These are phyloP conservation scores for Potorous gilbertii DNA, from an alignment of 2,797 vertebrate species.

Conservation along the genomic window DNA sequence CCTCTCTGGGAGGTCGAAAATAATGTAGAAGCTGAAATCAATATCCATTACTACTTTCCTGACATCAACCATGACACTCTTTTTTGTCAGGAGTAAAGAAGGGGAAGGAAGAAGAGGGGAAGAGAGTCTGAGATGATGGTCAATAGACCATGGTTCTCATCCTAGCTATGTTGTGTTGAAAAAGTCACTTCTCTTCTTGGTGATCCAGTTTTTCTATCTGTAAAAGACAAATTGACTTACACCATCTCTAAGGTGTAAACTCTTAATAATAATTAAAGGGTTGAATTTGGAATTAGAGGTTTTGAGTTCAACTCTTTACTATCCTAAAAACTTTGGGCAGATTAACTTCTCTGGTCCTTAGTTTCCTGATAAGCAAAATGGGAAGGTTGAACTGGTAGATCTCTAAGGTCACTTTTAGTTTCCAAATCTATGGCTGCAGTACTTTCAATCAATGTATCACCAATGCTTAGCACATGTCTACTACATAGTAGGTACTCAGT, in stretches of 20 bases:
- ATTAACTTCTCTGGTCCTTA: not conserved
- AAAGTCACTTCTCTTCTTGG: not conserved
- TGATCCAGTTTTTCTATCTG: not conserved
- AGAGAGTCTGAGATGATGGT: not conserved
- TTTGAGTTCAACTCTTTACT: conserved; percentile 26
- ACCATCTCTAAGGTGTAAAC: not conserved
- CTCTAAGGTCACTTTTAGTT: not conserved
- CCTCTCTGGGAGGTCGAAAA: conserved; percentile 23
- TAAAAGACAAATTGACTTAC: not conserved
- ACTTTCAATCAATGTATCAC: not conserved
- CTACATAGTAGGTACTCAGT: not conserved
- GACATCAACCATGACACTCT: conserved; percentile 3
- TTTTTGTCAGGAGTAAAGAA: not conserved
- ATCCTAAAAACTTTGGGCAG: not conserved
- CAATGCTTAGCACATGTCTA: not conserved
- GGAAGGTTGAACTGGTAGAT: not conserved
- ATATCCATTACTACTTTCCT: conserved; percentile 38
- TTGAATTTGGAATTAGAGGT: not conserved
- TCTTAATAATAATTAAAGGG: not conserved
- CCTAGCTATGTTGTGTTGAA: not conserved
- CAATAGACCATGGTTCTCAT: not conserved
- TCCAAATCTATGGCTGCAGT: not conserved
- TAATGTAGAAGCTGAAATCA: conserved; percentile 44
- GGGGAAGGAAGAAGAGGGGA: not conserved
- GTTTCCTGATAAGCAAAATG: not conserved